Evolutionary conservation across 1,140 invertebrate species (phyloP).

Genomic region (Chrysomallon squamiferum): DNA sequence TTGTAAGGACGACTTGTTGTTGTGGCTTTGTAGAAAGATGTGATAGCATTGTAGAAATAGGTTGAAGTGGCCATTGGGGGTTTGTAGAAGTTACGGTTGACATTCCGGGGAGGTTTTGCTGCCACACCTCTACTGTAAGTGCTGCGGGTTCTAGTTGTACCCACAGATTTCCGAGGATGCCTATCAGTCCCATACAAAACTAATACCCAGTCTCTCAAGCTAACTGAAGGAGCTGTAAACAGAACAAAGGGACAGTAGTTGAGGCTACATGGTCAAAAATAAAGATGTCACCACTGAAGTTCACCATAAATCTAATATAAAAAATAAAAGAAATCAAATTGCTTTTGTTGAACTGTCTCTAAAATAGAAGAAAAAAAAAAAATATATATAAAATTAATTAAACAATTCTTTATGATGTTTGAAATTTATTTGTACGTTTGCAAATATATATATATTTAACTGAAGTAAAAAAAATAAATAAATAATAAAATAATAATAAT

Average conservation of each 20-base stretch:
- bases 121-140: background rate
- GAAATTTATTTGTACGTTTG: too few species aligned
- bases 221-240: constrained; percentile 53
- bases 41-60: background rate
- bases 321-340: too few species aligned
- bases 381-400: too few species aligned
- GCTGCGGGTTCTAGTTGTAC: background rate
- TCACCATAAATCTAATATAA: too few species aligned
- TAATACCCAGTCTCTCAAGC: constrained; percentile 56
- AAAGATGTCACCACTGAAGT: too few species aligned
- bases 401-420: too few species aligned
- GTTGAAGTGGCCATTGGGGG: constrained; percentile 5
- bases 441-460: too few species aligned
- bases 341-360: too few species aligned
- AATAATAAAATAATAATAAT: too few species aligned
- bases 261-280: too few species aligned
- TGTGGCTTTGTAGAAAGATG: constrained; percentile 4
- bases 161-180: constrained; percentile 36
- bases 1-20: background rate
- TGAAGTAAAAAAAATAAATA: too few species aligned
- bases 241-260: constrained; percentile 12
- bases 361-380: background rate
- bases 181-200: constrained; percentile 59
- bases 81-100: constrained; percentile 1
- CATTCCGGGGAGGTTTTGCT: background rate